Base-by-base conservation (phyloP, 2,888 invertebrate genomes). In the Gastrophysa polygoni region DNA sequence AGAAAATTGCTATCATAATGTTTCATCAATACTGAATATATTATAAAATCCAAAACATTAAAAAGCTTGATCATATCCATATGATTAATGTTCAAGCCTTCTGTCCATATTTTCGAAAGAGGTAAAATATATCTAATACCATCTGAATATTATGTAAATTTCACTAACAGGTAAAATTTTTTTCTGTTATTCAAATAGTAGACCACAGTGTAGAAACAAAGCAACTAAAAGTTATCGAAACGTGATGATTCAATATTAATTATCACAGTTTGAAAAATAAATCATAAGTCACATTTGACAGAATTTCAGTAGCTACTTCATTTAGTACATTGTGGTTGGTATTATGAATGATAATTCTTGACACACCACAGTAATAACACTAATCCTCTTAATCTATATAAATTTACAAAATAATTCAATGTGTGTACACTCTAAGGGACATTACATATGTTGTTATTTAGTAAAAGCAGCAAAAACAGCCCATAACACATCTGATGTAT, bases 391-490 rank as follows among this genome's bases (percentile, higher is more conserved):
- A 58, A 56, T 46, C 55, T 59, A 63, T 57, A 55, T 59, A 56
- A 66, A 66, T 67, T 67, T 69, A 69, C 67, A 69, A 69, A 67
- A 67, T 66, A 51, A 67, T 57, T 62, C 58, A 38, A 56, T 57
- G 52, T 57, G 57, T 49, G 38, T 57, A 61, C 63, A 67, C 55
- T 57, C 61, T 65, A 60, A 56, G 64, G 62, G 63, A 65, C 38
- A 67, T 60, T 49, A 16, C n/a, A 32, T 34, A 24, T 11, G 21
- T 21, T 43, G 14, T 88, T 91, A 98, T 90, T 98, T 98, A 77
- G 94, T 95, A 85, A 98, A 98, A 65, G 98, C 95, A 73, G 97
- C 94, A 83, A 99, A 97, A 63, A 99, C 98, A 57, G 98, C 97
- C 98, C 98, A 99, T 86, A 99, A 91, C 74, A 98, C 91, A 81